These are phyloP conservation scores for Noctua janthina DNA, from an alignment of 2,888 invertebrate genomes.

Conservation along the genomic window DNA sequence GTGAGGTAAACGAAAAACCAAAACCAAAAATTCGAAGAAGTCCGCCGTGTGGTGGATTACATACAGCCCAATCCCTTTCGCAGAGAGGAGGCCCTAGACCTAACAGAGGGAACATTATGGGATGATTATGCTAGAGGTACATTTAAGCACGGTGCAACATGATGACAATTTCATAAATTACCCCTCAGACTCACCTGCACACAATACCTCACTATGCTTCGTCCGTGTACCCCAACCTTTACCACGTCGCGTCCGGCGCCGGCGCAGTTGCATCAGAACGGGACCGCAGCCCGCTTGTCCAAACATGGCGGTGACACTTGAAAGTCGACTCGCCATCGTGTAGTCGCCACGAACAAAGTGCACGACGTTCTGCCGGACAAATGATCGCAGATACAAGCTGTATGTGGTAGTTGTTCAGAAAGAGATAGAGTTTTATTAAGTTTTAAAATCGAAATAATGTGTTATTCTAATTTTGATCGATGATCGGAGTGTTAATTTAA, in stretches of 20 bases:
- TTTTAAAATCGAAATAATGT: neutral
- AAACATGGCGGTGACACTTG: conserved; percentile 72
- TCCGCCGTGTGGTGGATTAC: neutral
- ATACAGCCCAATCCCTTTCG: neutral
- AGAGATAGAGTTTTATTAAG: neutral
- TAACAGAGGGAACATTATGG: neutral
- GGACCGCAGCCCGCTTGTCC: conserved; percentile 74
- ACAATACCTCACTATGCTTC: neutral
- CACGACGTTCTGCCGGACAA: conserved; percentile 50
- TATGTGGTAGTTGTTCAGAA: conserved; percentile 7
- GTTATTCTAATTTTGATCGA: neutral
- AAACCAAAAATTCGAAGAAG: neutral
- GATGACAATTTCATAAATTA: conserved; percentile 1
- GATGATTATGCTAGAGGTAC: neutral
- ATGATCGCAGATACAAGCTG: conserved; percentile 49
- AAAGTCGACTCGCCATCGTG: conserved; percentile 58
- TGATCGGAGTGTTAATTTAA: neutral
- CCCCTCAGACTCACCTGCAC: neutral
- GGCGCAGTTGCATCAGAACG: conserved; percentile 74
- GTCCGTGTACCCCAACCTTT: conserved; percentile 42
- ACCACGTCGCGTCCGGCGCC: conserved; percentile 55
- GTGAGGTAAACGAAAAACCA: neutral
- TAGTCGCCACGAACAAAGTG: conserved; percentile 37
- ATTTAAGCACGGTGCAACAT: neutral
- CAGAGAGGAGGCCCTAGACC: too few relatives aligned